Conservation (phyloP, 1,140 invertebrate species). For the Drosophila pandora region DNA sequence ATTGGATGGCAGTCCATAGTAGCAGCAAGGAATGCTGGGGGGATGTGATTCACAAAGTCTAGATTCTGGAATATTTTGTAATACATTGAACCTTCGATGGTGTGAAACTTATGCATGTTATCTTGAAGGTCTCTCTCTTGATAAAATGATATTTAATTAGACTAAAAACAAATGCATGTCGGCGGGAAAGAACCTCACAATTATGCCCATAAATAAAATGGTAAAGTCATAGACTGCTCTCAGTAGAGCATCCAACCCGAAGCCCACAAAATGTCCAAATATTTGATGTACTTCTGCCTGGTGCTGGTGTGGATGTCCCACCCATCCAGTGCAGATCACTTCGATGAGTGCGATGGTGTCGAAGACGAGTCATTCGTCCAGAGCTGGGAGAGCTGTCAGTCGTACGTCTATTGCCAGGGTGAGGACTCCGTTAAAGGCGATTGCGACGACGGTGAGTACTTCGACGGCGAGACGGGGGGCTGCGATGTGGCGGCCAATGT, state of each 20-base stretch:
- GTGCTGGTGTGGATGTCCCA: slow-evolving; percentile 19
- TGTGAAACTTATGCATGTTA: slow-evolving; percentile 13
- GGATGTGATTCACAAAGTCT: slow-evolving; percentile 41
- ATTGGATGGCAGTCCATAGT: slow-evolving; percentile 33
- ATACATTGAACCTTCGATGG: slow-evolving; percentile 29
- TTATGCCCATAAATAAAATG: slow-evolving; percentile 54
- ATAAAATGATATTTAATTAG: slow-evolving; percentile 66
- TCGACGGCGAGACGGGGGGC: slow-evolving; percentile 53
- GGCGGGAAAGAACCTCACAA: background rate
- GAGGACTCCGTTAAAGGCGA: slow-evolving; percentile 65
- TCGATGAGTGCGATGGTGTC: slow-evolving; percentile 58
- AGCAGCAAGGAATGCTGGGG: slow-evolving; percentile 10
- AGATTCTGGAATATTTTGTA: slow-evolving; percentile 26
- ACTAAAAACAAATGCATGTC: slow-evolving; percentile 73
- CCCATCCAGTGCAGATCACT: slow-evolving; percentile 38
- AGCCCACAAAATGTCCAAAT: slow-evolving; percentile 53
- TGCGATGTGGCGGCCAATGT: slow-evolving; percentile 68
- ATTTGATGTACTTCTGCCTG: slow-evolving; percentile 25
- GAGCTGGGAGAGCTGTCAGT: slow-evolving; percentile 65
- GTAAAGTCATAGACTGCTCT: slow-evolving; percentile 8
- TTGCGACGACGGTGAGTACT: slow-evolving; percentile 69
- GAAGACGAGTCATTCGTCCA: slow-evolving; percentile 59
- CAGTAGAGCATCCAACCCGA: slow-evolving; percentile 47
- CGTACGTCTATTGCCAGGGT: slow-evolving; percentile 72
- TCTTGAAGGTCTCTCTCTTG: slow-evolving; percentile 48